phyloP scores from a whole-genome alignment of 2,888 invertebrate species.

The Epinotia brunnichana region DNA sequence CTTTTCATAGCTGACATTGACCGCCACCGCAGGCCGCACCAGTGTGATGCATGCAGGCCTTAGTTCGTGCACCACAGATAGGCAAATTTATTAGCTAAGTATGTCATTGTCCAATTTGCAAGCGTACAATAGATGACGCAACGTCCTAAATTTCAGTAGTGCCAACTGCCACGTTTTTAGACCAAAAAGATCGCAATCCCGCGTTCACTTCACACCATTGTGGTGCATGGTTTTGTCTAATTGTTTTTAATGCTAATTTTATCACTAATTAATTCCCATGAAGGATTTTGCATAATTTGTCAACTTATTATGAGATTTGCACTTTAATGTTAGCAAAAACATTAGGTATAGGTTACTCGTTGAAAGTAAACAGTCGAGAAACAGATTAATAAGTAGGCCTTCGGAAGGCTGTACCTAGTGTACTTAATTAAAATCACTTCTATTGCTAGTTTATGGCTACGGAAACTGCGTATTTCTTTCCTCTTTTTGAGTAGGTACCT shows the following conservation, averaged over 20 bases:
- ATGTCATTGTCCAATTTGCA: conserved; percentile 40
- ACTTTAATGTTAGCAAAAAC: background rate
- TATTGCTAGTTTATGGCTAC: too few relatives aligned
- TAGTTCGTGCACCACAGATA: conserved; percentile 26
- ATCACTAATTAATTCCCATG: conserved; percentile 18
- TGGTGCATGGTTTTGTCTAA: conserved; percentile 13
- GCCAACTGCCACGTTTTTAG: conserved; percentile 41
- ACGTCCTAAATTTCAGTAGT: conserved; percentile 39
- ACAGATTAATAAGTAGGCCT: too few relatives aligned
- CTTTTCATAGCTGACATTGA: too few relatives aligned
- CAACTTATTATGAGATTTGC: conserved; percentile 1
- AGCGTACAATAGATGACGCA: conserved; percentile 36
- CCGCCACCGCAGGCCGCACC: too few relatives aligned
- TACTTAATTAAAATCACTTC: too few relatives aligned
- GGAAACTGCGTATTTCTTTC: too few relatives aligned
- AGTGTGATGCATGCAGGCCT: background rate
- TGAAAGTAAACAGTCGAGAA: too few relatives aligned
- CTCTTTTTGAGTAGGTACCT: too few relatives aligned
- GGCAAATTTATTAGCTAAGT: conserved; percentile 33
- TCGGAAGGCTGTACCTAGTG: too few relatives aligned
- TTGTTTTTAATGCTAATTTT: conserved; percentile 36
- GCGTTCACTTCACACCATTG: conserved; percentile 42
- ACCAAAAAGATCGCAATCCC: conserved; percentile 42
- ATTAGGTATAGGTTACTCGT: background rate
- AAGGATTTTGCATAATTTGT: conserved; percentile 20